A percentile compares a stretch with the other conserved stretches of the same genome.
Conservation (phyloP, 2,113 vertebrate genomes). For the Lethenteron camtschaticum region DNA sequence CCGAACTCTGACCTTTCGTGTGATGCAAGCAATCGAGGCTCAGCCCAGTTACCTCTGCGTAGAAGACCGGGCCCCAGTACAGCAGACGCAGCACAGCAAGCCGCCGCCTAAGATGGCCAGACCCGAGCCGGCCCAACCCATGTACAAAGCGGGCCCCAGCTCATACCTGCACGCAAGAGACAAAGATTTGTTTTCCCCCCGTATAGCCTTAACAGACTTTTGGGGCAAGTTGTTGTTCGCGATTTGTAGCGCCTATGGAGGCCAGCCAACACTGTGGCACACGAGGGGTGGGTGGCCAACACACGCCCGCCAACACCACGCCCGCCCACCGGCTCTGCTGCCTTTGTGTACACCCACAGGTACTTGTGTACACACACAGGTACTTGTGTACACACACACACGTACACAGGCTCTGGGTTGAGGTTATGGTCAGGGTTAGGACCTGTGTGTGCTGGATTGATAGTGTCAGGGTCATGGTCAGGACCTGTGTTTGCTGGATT, state of each 20-base stretch:
- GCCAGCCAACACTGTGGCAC: background rate
- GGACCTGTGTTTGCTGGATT: background rate
- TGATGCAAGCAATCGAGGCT: too few relatives aligned
- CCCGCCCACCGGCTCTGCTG: background rate
- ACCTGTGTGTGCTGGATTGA: background rate
- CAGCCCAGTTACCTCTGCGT: too few relatives aligned
- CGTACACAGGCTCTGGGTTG: too few relatives aligned
- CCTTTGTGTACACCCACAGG: background rate
- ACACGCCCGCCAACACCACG: background rate
- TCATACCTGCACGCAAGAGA: conserved; percentile 32
- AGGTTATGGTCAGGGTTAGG: too few relatives aligned
- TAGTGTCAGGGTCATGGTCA: background rate
- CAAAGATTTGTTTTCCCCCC: background rate
- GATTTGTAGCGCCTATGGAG: background rate
- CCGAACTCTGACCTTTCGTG: too few relatives aligned
- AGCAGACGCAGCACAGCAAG: conserved; percentile 32
- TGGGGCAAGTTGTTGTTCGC: background rate
- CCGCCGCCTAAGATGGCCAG: conserved; percentile 37
- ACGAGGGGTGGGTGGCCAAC: background rate
- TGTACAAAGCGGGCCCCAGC: conserved; percentile 51
- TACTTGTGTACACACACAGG: too few relatives aligned
- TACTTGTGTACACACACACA: too few relatives aligned
- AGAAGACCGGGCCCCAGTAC: too few relatives aligned
- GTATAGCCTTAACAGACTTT: too few relatives aligned
- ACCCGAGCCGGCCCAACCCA: conserved; percentile 52